Base-by-base conservation (phyloP, 1,140 invertebrate species). In the Procambarus virginalis region DNA sequence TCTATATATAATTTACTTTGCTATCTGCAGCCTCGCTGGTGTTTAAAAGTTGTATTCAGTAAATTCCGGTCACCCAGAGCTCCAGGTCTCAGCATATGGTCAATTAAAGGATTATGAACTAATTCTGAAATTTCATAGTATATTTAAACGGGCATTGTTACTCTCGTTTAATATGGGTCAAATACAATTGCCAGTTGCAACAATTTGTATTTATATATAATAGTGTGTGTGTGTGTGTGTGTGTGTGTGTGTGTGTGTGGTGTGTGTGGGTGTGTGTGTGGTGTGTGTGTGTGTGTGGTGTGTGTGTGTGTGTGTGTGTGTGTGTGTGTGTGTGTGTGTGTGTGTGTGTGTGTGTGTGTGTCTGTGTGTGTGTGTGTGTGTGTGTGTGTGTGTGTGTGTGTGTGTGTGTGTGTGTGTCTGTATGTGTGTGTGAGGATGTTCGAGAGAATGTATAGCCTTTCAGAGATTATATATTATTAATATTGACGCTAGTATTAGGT, bases 61-160 rank as follows among this genome's bases (percentile, higher is more conserved):
- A 51, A 55, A 80, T 55, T 80, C 78, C 58, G 55, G 78, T 51
- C 78, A 22, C 58, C 49, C 55, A 58, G 49, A n/a, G 49, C 78
- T 80, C 9, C 8, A 34, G 68, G 68, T 73, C 68, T 73, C 68
- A 73, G 20, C 68, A 73, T 73, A 73, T 73, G 68, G n/a, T 34
- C 68, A 73, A 73, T 73, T 73, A 73, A 73, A 73, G 68, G 68
- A 22, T 73, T 58, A 80, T 80, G 49, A 55, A 51, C n/a, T 51
- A 58, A 51, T 80, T 80, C 78, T 34, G 20, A 55, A 58, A 80
- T 80, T 80, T 80, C 55, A 80, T 80, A 34, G 78, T 55, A 80
- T 55, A 80, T 80, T 80, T 55, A 80, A 80, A n/a, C 46, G 14
- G 49, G 20, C n/a, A 58, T 55, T 58, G 49, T 80, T 80, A n/a